Base-by-base conservation (phyloP, 2,113 vertebrate genomes). In the human region DNA sequence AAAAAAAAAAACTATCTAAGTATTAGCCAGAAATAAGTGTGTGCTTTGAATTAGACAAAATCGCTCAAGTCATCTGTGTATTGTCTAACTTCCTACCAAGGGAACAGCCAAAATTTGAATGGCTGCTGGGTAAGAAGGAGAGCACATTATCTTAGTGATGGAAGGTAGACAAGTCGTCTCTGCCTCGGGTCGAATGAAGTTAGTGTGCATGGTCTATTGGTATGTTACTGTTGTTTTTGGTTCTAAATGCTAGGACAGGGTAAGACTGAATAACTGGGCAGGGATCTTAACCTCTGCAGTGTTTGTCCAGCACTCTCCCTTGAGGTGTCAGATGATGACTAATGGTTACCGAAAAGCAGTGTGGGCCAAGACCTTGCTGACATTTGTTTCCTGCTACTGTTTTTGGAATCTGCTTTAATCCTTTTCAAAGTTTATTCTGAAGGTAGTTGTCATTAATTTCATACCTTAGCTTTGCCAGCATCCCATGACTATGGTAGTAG, bases 341-440 rank as follows among this genome's bases (percentile, higher is more conserved):
- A 96, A 97, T 75, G 35, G 59, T 95, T 96, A 66, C 96, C 3
- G 1, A 96, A 92, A 76, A 78, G 92, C 52, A 27, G 50, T 40
- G 23, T 30, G 48, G 30, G 90, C 95, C 95, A 96, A 94, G 81
- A 93, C 48, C 94, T 94, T n/a, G 59, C 48, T 95, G 90, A 94
- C 95, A 97, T 90, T 85, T 95, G 80, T 50, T 97, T 97, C 96
- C 97, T 97, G 97, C 97, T 98, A 98, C 97, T 97, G 96, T 97
- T 97, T 96, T 61, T 92, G 89, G 84, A 97, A 90, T 66, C 59
- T 66, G 81, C 66, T 86, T 87, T 90, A 96, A 82, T 78, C 52
- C 30, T 95, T 40, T 88, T 90, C 45, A 90, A 95, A 64, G 50
- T 78, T 35, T 85, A 73, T 89, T 93, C 68, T 79, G 84, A 89